Base-by-base conservation (phyloP, 2,113 vertebrate genomes). In the Charina bottae region DNA sequence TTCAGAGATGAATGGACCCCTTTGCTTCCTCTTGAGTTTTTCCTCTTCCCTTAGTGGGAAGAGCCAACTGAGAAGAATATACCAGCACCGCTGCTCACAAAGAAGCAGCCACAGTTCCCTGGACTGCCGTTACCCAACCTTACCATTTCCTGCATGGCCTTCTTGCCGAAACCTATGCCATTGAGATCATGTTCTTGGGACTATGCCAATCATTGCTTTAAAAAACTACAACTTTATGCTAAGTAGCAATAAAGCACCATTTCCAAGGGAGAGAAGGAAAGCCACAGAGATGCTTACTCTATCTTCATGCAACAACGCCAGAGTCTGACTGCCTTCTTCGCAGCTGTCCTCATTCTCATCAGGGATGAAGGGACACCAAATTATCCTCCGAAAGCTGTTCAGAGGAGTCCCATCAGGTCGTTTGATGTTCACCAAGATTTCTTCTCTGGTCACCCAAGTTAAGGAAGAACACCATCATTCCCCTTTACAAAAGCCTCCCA, bases 341-440 rank as follows among this genome's bases (percentile, higher is more conserved):
- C 97, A 95, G 54, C 97, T 98, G 58, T 99, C 99, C 78, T 99
- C 99, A 0, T 96, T 99, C 86, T 99, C 99, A 19, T 99, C 99
- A 0, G 98, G 98, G 94, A 99, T 99, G 95, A 98, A 99, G 19
- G 99, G 99, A 89, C 99, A 99, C 99, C 99, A 99, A 94, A 99
- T 99, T 95, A 99, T 98, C 85, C 99, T 98, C 12, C 98, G 98
- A 92, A 98, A 98, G 55, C 98, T 98, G 96, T 98, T 99, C 93
- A 99, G 95, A 0, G 98, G 98, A 0, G 98, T 98, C 12, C 97
- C 98, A 13, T 99, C 98, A 55, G 99, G 98, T 37, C 98, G 96
- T 60, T 96, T 98, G 93, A 99, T 98, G 92, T 99, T 98, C 92
- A 99, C 98, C 88, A 99, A 93, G 56, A 99, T 98, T 96, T 99